These are phyloP conservation scores for Laodelphax striatellus DNA, from an alignment of 1,140 invertebrate genomes.

Conservation along the genomic window DNA sequence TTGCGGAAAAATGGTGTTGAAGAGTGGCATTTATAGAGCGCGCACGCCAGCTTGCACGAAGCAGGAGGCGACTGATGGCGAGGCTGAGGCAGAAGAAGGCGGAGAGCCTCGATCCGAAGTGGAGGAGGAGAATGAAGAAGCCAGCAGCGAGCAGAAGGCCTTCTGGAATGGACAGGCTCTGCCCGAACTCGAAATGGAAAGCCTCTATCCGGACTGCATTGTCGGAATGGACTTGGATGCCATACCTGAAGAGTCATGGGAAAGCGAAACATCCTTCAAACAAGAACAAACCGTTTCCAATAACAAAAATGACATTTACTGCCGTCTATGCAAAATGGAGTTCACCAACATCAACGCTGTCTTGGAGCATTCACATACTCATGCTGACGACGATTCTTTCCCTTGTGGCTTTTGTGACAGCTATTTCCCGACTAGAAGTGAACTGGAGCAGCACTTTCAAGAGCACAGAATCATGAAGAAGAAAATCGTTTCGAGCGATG, in stretches of 20 bases:
- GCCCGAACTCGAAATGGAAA: constrained; percentile 12
- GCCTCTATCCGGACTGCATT: constrained; percentile 9
- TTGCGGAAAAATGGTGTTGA: constrained; percentile 9
- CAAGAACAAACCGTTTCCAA: neutral
- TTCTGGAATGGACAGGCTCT: constrained; percentile 7
- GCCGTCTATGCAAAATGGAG: constrained; percentile 13
- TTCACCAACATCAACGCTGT: constrained; percentile 8
- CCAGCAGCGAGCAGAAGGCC: neutral
- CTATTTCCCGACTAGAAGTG: constrained; percentile 10
- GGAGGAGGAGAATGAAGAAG: neutral
- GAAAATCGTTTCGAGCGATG: neutral
- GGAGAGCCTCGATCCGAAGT: neutral
- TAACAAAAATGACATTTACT: constrained; percentile 3
- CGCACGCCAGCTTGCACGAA: neutral
- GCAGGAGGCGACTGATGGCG: neutral
- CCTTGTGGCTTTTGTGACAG: constrained; percentile 14
- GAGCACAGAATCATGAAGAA: constrained; percentile 6
- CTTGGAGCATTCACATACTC: constrained; percentile 12
- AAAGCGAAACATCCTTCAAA: neutral
- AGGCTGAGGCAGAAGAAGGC: neutral
- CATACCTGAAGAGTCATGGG: constrained; percentile 12
- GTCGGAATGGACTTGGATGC: constrained; percentile 11
- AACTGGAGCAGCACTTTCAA: constrained; percentile 14
- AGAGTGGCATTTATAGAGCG: constrained; percentile 11
- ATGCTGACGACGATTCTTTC: constrained; percentile 12